Evolutionary conservation across 2,113 vertebrate genomes (phyloP).

Genomic region (Anolis sagrei): DNA sequence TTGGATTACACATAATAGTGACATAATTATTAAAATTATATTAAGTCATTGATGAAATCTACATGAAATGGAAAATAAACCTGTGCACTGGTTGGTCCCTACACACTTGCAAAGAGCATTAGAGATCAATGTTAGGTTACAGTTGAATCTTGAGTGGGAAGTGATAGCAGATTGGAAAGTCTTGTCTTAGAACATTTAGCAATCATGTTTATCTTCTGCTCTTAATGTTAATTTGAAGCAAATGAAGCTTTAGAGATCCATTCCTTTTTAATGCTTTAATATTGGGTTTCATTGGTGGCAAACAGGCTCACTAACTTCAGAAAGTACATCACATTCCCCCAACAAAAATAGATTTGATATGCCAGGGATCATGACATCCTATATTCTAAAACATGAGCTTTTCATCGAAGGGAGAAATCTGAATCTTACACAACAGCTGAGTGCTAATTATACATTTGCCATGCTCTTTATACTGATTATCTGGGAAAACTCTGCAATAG

Average conservation of each 20-base stretch:
- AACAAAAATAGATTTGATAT: background rate
- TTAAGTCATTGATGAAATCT: too few relatives aligned
- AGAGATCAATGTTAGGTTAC: background rate
- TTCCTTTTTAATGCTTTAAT: background rate
- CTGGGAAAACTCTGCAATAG: background rate
- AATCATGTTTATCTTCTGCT: background rate
- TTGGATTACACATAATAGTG: background rate
- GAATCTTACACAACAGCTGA: background rate
- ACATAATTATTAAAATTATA: background rate
- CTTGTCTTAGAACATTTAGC: background rate
- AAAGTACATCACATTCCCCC: background rate
- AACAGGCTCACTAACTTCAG: background rate
- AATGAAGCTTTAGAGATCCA: background rate
- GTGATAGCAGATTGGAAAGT: background rate
- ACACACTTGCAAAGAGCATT: background rate
- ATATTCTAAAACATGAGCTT: too few relatives aligned
- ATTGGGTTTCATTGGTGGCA: background rate
- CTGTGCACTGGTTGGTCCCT: background rate
- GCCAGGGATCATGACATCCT: background rate
- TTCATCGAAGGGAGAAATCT: background rate
- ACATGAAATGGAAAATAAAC: background rate
- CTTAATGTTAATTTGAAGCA: constrained; percentile 13
- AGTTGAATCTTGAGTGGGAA: background rate
- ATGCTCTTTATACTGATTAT: background rate
- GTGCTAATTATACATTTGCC: background rate